phyloP scores from a whole-genome alignment of 2,797 vertebrate species.

The Gymnothorax reevesii region DNA sequence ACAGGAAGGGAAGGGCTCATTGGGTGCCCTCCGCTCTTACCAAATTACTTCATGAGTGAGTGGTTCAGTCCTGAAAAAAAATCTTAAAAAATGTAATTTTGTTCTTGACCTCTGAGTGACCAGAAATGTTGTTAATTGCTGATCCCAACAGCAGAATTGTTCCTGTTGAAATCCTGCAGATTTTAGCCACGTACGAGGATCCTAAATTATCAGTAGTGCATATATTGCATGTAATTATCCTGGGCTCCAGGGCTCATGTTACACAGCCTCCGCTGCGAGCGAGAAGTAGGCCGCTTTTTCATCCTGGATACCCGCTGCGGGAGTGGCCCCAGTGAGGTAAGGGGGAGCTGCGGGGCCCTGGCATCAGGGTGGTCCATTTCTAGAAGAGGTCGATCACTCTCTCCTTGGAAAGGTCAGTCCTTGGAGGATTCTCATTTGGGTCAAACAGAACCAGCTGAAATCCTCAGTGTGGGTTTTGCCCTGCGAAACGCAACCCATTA shows the following conservation, averaged over 20 bases:
- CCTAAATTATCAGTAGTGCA: slow-evolving; percentile 28
- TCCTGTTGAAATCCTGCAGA: not conserved
- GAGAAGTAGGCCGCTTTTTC: slow-evolving; percentile 8
- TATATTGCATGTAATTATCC: slow-evolving; percentile 23
- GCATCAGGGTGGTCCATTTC: slow-evolving; percentile 11
- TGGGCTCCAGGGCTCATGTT: slow-evolving; percentile 24
- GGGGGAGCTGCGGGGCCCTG: not conserved
- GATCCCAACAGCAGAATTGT: slow-evolving; percentile 7
- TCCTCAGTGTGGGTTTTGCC: not conserved
- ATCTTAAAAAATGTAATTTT: not conserved
- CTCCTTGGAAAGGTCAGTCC: not conserved
- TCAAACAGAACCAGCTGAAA: slow-evolving; percentile 7
- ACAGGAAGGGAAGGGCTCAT: not conserved
- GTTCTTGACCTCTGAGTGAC: not conserved
- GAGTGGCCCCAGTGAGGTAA: not conserved
- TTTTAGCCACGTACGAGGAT: not conserved
- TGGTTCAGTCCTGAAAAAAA: slow-evolving; percentile 2
- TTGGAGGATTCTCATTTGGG: not conserved
- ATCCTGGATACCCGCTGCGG: not conserved
- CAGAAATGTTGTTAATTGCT: not conserved
- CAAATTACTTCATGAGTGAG: not conserved
- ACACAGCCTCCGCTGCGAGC: slow-evolving; percentile 3
- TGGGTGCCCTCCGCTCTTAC: not conserved
- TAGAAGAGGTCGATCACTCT: not conserved
- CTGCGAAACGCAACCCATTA: not conserved